Conservation (phyloP, 2,888 invertebrate species). For the Cheilosia soror region DNA sequence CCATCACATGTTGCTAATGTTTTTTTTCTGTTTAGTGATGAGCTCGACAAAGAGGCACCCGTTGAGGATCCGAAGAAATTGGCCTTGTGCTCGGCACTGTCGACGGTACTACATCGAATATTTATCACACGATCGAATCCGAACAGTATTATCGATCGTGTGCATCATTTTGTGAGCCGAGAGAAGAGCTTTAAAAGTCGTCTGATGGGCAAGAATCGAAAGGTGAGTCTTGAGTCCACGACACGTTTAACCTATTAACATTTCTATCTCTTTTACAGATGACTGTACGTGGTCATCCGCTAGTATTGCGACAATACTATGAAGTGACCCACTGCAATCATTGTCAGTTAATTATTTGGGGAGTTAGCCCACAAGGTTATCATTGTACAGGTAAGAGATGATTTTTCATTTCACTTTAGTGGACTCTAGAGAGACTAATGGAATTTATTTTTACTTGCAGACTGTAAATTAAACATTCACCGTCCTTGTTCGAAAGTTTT, state of each 20-base stretch:
- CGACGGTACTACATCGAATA: slow-evolving; percentile 91
- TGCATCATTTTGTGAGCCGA: slow-evolving; percentile 93
- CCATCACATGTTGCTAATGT: background rate
- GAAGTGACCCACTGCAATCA: slow-evolving; percentile 96
- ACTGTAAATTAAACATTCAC: slow-evolving; percentile 95
- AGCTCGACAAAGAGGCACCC: slow-evolving; percentile 87
- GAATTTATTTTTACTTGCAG: slow-evolving; percentile 80
- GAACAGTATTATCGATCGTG: slow-evolving; percentile 87
- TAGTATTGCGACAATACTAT: slow-evolving; percentile 94
- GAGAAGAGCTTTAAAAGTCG: slow-evolving; percentile 91
- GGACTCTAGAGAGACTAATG: background rate
- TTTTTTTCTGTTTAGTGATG: slow-evolving; percentile 84
- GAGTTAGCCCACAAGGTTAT: slow-evolving; percentile 98
- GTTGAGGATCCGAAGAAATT: slow-evolving; percentile 88
- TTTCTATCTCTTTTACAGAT: slow-evolving; percentile 84
- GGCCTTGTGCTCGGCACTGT: slow-evolving; percentile 88
- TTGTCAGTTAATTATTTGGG: slow-evolving; percentile 96
- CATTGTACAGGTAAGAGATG: slow-evolving; percentile 92
- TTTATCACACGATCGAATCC: slow-evolving; percentile 88
- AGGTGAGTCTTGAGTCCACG: slow-evolving; percentile 82
- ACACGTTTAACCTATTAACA: background rate
- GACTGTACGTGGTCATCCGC: slow-evolving; percentile 94
- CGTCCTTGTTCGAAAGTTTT: slow-evolving; percentile 91
- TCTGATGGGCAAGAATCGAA: slow-evolving; percentile 88
- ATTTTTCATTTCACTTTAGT: slow-evolving; percentile 31